Conservation (phyloP, 2,113 vertebrate genomes). For the Abramis brama region DNA sequence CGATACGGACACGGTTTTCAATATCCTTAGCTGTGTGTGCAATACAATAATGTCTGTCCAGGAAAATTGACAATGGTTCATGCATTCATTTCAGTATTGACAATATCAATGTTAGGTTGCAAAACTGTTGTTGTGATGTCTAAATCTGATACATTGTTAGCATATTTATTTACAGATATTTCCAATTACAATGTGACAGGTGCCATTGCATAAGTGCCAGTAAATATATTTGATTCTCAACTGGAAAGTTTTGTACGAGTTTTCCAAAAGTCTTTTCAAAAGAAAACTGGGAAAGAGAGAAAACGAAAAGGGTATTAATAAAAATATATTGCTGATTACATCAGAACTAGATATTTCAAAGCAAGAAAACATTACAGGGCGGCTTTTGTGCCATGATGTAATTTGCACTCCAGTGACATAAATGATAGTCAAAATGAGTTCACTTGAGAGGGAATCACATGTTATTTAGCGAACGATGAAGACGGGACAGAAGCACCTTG, state of each 20-base stretch:
- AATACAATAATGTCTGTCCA: conserved; percentile 13
- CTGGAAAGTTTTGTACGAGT: neutral
- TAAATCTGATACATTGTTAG: neutral
- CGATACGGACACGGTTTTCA: conserved; percentile 3
- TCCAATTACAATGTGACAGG: neutral
- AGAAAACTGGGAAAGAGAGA: neutral
- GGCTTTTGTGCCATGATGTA: neutral
- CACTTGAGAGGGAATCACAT: conserved; percentile 41
- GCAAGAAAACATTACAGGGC: neutral
- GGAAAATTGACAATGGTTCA: conserved; percentile 19
- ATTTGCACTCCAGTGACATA: conserved; percentile 18
- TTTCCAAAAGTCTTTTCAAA: neutral
- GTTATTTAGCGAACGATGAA: conserved; percentile 23
- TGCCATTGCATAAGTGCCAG: neutral
- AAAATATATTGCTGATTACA: conserved; percentile 3
- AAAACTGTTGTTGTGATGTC: neutral
- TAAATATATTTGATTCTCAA: neutral
- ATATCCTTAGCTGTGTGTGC: conserved; percentile 24
- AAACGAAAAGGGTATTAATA: neutral
- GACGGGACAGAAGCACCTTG: conserved; percentile 13
- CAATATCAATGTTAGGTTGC: neutral
- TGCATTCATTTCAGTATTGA: conserved; percentile 1
- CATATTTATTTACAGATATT: conserved; percentile 10
- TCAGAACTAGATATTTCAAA: conserved; percentile 13
- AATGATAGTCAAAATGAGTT: conserved; percentile 38